phyloP scores from a whole-genome alignment of 2,113 vertebrate species.

The Rhinoptilus africanus region DNA sequence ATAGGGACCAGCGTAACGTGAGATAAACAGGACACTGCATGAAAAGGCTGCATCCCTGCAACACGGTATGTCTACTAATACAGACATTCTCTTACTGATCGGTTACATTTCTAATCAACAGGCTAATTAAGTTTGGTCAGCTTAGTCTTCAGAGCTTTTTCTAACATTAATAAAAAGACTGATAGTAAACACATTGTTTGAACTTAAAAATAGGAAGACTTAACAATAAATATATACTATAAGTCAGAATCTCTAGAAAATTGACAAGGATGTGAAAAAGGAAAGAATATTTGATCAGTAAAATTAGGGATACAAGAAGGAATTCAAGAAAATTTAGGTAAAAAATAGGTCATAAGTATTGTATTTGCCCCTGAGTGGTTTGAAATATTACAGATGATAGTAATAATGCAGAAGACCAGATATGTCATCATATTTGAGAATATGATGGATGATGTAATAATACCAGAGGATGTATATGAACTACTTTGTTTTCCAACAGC shows the following conservation, averaged over 20 bases:
- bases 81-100: background rate
- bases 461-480: background rate
- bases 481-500: background rate
- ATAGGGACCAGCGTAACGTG: background rate
- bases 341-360: background rate
- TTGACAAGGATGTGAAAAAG: background rate
- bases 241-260: background rate
- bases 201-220: background rate
- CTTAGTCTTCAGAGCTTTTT: background rate
- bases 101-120: background rate
- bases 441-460: background rate
- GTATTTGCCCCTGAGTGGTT: background rate
- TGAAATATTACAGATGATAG: constrained; percentile 9
- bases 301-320: background rate
- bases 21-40: background rate
- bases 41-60: background rate
- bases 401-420: background rate
- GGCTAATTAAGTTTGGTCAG: background rate
- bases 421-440: constrained; percentile 2
- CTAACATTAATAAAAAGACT: background rate
- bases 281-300: background rate
- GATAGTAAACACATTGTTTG: background rate
- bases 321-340: background rate
- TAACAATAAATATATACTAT: background rate
- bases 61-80: background rate